These are phyloP conservation scores for Macrosiphum euphorbiae DNA, from an alignment of 2,888 invertebrate species.

Conservation along the genomic window DNA sequence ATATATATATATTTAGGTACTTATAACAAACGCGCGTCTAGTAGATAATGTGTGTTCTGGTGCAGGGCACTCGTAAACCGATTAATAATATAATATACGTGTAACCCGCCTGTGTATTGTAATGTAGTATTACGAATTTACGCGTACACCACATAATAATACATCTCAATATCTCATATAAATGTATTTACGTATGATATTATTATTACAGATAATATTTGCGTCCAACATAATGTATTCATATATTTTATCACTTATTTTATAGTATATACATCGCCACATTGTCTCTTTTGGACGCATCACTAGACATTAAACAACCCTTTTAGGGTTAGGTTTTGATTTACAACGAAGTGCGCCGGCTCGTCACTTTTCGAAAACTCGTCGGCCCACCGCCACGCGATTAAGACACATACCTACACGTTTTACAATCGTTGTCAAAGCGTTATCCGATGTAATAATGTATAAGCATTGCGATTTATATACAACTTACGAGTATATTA, in stretches of 20 bases:
- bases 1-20: conserved; percentile 2
- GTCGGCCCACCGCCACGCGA: background rate
- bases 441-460: background rate
- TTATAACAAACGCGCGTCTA: background rate
- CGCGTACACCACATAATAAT: too few relatives aligned
- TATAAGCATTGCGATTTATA: background rate
- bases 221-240: too few relatives aligned
- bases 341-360: background rate
- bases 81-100: background rate
- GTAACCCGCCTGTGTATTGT: background rate
- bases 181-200: too few relatives aligned
- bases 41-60: background rate
- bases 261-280: background rate
- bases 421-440: background rate
- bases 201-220: too few relatives aligned
- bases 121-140: background rate
- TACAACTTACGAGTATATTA: background rate
- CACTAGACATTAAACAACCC: background rate
- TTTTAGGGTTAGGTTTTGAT: background rate
- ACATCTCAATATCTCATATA: too few relatives aligned
- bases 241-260: too few relatives aligned
- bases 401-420: background rate
- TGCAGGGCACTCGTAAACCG: background rate
- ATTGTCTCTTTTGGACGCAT: background rate
- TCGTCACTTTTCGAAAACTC: background rate